phyloP scores from a whole-genome alignment of 1,140 invertebrate genomes.

The Orius laevigatus region DNA sequence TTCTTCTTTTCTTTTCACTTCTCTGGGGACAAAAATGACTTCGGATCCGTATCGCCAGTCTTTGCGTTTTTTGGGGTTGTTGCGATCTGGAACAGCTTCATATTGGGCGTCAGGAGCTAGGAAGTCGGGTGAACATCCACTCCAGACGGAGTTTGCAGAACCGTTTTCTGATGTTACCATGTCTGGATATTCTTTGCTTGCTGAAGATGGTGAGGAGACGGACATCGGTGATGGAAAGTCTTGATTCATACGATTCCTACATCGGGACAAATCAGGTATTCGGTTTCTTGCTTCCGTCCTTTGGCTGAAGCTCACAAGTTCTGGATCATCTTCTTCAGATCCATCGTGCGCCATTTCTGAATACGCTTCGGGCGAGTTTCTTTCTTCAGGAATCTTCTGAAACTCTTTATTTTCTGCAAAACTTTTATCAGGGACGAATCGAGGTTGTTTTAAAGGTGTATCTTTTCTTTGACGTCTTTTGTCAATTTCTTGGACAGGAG shows the following conservation, averaged over 20 bases:
- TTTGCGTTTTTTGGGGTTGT: no score
- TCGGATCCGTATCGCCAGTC: no score
- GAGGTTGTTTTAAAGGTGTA: constrained; percentile 10
- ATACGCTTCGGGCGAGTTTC: constrained; percentile 17
- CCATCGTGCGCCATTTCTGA: constrained; percentile 16
- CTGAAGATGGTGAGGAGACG: constrained; percentile 14
- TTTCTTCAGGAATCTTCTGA: constrained; percentile 15
- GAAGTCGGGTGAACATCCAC: constrained; percentile 24
- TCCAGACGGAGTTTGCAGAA: constrained; percentile 15
- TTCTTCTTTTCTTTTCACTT: background rate
- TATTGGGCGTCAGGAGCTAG: constrained; percentile 43
- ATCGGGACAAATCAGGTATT: constrained; percentile 5
- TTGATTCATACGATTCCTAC: constrained; percentile 10
- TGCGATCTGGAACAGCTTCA: constrained; percentile 32
- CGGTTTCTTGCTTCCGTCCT: constrained; percentile 7
- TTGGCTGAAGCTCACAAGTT: constrained; percentile 16
- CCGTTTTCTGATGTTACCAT: constrained; percentile 15
- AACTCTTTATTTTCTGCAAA: constrained; percentile 9
- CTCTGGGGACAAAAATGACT: no score
- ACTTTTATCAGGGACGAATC: constrained; percentile 11
- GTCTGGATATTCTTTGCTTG: constrained; percentile 14
- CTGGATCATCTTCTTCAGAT: constrained; percentile 19
- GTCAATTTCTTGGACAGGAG: constrained; percentile 9
- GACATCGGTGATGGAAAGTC: constrained; percentile 19
- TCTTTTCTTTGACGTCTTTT: constrained; percentile 6